phyloP scores from a whole-genome alignment of 2,113 vertebrate genomes.

The Poeciliopsis retropinna region DNA sequence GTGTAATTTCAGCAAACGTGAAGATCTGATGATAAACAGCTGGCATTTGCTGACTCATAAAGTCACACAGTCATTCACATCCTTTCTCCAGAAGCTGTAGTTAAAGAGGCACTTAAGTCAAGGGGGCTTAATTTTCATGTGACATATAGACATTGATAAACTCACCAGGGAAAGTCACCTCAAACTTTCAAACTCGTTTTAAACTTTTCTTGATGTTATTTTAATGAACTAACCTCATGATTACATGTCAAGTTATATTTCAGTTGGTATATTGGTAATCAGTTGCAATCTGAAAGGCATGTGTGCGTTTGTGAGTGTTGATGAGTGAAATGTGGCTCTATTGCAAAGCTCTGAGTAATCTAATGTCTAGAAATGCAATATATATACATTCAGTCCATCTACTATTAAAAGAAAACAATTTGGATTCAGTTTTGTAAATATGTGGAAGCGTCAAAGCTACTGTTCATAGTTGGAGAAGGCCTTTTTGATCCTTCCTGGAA shows the following conservation, averaged over 20 bases:
- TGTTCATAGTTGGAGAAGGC: no score
- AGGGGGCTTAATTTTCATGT: neutral
- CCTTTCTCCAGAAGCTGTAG: neutral
- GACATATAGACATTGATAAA: neutral
- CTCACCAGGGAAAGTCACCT: neutral
- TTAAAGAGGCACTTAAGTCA: neutral
- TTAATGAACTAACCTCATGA: neutral
- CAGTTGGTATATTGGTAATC: no score
- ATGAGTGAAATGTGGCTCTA: neutral
- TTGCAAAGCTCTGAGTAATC: no score
- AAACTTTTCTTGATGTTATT: neutral
- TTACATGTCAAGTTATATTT: neutral
- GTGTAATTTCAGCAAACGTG: neutral
- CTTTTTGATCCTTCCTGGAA: no score
- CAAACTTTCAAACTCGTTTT: neutral
- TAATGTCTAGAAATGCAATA: no score
- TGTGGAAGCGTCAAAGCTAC: no score
- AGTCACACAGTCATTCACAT: neutral
- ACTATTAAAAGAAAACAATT: no score
- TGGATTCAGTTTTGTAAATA: no score
- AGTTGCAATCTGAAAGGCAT: no score
- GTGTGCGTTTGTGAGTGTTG: neutral
- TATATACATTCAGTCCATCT: no score
- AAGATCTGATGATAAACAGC: neutral
- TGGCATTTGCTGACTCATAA: neutral